These are phyloP conservation scores for Magallana nippona DNA, from an alignment of 2,888 invertebrate genomes.

Conservation along the genomic window DNA sequence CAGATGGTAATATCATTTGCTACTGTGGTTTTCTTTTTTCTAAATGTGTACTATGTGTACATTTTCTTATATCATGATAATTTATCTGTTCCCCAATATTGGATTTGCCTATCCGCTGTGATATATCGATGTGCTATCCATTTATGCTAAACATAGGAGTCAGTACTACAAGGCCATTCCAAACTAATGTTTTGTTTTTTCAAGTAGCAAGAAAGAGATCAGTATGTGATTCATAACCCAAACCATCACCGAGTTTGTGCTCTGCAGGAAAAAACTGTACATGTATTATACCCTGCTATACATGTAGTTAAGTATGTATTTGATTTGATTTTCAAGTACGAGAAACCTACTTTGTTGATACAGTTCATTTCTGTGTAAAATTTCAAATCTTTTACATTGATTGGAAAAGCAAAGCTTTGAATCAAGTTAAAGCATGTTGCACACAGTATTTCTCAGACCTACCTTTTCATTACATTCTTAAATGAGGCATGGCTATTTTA, in stretches of 20 bases:
- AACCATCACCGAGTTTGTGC: constrained; percentile 18
- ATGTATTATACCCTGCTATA: too few species aligned
- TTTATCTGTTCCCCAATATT: constrained; percentile 30
- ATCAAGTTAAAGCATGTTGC: too few species aligned
- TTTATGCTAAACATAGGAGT: constrained; percentile 22
- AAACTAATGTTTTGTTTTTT: constrained; percentile 14
- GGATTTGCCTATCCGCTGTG: constrained; percentile 33
- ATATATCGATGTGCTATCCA: constrained; percentile 32
- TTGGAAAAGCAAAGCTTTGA: too few species aligned
- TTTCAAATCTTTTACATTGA: too few species aligned
- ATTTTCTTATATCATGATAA: constrained; percentile 24
- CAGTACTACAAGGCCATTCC: constrained; percentile 32
- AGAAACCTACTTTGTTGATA: neutral
- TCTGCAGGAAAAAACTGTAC: neutral
- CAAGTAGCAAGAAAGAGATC: constrained; percentile 29
- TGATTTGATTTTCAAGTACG: neutral
- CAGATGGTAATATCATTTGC: constrained; percentile 16
- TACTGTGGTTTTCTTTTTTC: constrained; percentile 20
- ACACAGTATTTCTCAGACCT: too few species aligned
- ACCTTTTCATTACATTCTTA: too few species aligned
- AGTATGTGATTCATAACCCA: constrained; percentile 26
- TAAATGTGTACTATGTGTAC: constrained; percentile 10
- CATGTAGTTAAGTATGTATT: neutral
- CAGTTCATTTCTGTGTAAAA: too few species aligned
- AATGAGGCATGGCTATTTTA: too few species aligned